These are phyloP conservation scores for Argyrosomus regius DNA, from an alignment of 2,797 vertebrate species.

Conservation along the genomic window DNA sequence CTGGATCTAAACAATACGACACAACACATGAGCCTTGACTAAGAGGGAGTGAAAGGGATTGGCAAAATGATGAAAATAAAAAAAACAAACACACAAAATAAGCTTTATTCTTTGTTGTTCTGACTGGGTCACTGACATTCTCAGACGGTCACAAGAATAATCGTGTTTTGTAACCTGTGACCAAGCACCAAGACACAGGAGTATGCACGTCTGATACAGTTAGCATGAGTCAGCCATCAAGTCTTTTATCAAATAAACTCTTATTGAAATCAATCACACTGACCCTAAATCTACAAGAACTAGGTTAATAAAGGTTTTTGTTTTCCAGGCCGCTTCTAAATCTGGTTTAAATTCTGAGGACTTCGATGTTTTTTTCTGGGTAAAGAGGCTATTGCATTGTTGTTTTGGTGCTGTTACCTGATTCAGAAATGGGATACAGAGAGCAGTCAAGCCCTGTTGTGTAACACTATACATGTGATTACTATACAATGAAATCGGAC, in stretches of 20 bases:
- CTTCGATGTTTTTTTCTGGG: conserved; percentile 41
- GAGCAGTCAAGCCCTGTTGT: conserved; percentile 38
- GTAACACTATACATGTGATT: conserved; percentile 72
- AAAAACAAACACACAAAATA: conserved; percentile 15
- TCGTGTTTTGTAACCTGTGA: conserved; percentile 48
- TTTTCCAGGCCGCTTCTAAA: conserved; percentile 58
- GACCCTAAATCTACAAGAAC: conserved; percentile 48
- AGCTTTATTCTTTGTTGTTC: conserved; percentile 34
- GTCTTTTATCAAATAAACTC: conserved; percentile 41
- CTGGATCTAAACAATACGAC: conserved; percentile 58
- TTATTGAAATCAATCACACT: conserved; percentile 34
- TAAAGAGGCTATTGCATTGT: conserved; percentile 52
- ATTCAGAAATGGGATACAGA: conserved; percentile 47
- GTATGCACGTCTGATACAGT: conserved; percentile 3
- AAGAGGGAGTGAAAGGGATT: neutral
- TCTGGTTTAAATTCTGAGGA: conserved; percentile 41
- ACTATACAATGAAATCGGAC: conserved; percentile 64
- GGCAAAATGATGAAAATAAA: neutral
- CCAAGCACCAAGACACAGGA: conserved; percentile 8
- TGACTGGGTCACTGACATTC: conserved; percentile 15
- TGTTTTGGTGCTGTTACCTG: conserved; percentile 45
- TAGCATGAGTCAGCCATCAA: conserved; percentile 7
- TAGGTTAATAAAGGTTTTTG: conserved; percentile 61
- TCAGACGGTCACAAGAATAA: conserved; percentile 33
- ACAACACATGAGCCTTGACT: conserved; percentile 53